Base-by-base conservation (phyloP, 2,888 invertebrate species). In the Drosophila borealis region DNA sequence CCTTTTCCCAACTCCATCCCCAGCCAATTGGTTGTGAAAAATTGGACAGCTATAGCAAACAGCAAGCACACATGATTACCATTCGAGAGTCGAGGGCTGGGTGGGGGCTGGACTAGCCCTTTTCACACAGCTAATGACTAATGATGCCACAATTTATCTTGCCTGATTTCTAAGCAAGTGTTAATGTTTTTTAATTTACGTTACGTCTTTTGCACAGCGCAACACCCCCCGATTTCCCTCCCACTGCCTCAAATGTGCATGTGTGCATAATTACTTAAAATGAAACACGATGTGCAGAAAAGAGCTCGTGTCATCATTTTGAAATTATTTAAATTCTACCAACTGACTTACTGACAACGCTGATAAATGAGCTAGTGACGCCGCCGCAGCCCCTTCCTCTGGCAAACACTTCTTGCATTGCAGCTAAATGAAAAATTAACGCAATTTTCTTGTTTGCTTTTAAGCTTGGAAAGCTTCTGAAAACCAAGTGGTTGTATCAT, bases 81-180 rank as follows among this genome's bases (percentile, higher is more conserved):
- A 56, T 57, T 54, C 61, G 44, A 49, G 37, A 29, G 41, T 39
- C 13, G 11, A 19, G 60, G 19, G 37, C 13, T 9, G 4, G 17
- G 11, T 4, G 21, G n/a, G 29, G 44, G 21, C 17, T 48, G 50
- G 50, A 53, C 36, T 56, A 68, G 67, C 76, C 72, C 68, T 76
- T 76, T 76, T 71, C 68, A 68, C 44, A 60, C 49, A 45, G 63
- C 80, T 80, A 86, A 83, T 86, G 86, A 86, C 88, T 86, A 86
- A 86, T 86, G 89, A 85, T 89, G 69, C 71, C 45, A 69, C 72
- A 69, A 86, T 86, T 86, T 85, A 82, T 86, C 89, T 84, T 65
- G 49, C 71, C 60, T 63, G 78, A 72, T 81, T 82, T 83, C 73
- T 63, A 61, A 68, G 76, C 76, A 83, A 83, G 88, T 88, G 83